Evolutionary conservation across 2,113 vertebrate species (phyloP), one percentile per base, ranked within the genome.

Genomic region (Sinocyclocheilus anophthalmus): DNA sequence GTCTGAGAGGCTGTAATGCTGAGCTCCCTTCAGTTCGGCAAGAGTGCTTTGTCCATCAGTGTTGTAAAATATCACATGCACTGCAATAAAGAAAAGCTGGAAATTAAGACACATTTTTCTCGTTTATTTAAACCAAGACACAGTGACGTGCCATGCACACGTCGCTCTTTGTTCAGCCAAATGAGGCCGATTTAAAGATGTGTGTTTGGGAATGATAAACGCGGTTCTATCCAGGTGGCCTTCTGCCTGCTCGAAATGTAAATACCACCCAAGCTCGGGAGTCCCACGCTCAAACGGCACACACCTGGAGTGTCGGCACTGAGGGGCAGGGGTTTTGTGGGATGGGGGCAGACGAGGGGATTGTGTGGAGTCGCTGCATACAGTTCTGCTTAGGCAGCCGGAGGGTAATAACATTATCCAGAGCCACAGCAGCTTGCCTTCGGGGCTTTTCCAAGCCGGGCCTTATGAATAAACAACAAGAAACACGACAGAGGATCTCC

Each of bases 391-490:
- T 92, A 91, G 89, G 93, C 87, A 91, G 93, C 92, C 93, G 93
- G 90, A 90, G 92, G 93, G 92, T 92, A 96, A 96, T 95, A 93
- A 92, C 91, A 90, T 90, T 90, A 93, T 95, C 93, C 91, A 91
- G 92, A 92, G 93, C 92, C 90, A 88, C 90, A 95, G 94, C 87
- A 22, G 93, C 94, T 94, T 96, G 94, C 93, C 93, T 92, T 73
- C 85, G 93, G 88, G 93, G 89, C 90, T 90, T 93, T 91, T 90
- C 93, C 87, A 92, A 93, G 93, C 93, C 92, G 92, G 93, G 94
- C 87, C 88, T 94, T 95, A 95, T 96, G 94, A 95, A 96, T 96
- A 95, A 95, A 94, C 91, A 93, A 91, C 90, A 92, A 91, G 88
- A 93, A 92, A 91, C 92, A 50, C 73, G 50, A 67, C 88, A 83